These are phyloP conservation scores for Chaetodon trifascialis DNA, from an alignment of 2,113 vertebrate species.

Conservation along the genomic window DNA sequence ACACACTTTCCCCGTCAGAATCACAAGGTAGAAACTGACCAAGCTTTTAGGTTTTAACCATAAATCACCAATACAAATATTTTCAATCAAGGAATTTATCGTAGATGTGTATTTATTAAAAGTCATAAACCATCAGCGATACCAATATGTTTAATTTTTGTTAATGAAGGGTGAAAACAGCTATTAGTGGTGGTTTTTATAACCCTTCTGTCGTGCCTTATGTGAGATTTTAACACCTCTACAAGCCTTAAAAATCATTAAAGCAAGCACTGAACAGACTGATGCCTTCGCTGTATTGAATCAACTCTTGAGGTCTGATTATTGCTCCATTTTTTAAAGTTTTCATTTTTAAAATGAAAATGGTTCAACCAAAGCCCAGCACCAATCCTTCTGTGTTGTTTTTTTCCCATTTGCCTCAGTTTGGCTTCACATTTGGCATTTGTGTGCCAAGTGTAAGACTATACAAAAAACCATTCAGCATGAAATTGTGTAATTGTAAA, in stretches of 20 bases:
- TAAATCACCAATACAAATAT: not conserved
- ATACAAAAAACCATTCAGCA: not conserved
- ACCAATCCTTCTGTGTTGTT: not conserved
- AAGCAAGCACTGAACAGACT: constrained; percentile 23
- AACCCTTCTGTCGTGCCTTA: not conserved
- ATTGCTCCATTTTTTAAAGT: not conserved
- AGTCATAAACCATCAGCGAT: not conserved
- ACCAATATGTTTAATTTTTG: not conserved
- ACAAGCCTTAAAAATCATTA: constrained; percentile 18
- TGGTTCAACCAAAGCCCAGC: not conserved
- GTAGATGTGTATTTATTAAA: not conserved
- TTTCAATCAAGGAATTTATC: not conserved
- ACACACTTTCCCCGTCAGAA: constrained; percentile 63
- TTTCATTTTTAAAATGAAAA: constrained; percentile 24
- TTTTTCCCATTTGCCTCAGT: not conserved
- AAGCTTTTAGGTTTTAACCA: no score
- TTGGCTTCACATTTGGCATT: not conserved
- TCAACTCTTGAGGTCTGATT: not conserved
- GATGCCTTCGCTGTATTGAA: constrained; percentile 1
- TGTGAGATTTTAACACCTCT: not conserved
- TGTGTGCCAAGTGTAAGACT: not conserved
- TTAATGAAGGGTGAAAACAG: not conserved
- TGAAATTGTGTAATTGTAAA: not conserved
- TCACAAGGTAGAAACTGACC: constrained; percentile 64
- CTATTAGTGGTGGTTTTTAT: not conserved